Conservation (phyloP, 2,888 invertebrate species). For the Drosophila stalkeri region DNA sequence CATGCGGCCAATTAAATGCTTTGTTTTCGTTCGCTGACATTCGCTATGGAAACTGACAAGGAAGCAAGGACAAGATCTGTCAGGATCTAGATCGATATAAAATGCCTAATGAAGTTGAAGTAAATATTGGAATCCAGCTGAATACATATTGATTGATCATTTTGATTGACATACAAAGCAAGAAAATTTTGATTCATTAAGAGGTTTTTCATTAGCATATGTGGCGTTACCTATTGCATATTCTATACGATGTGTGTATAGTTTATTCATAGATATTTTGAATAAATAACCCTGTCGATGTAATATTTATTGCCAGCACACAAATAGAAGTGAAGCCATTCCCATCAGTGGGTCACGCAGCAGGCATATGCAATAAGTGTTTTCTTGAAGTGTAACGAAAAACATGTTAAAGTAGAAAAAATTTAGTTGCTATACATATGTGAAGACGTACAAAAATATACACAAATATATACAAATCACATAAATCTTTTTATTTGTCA, state of each 20-base stretch:
- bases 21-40: conserved; percentile 36
- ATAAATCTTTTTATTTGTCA: conserved; percentile 82
- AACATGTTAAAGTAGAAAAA: conserved; percentile 46
- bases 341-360: conserved; percentile 11
- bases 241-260: neutral
- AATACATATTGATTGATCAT: neutral
- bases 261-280: neutral
- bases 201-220: too few species aligned
- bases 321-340: neutral
- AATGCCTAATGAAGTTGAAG: neutral
- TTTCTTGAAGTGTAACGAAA: conserved; percentile 30
- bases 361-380: conserved; percentile 1
- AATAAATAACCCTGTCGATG: conserved; percentile 4
- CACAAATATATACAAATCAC: conserved; percentile 61
- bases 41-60: conserved; percentile 55
- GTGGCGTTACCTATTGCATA: neutral
- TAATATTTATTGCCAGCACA: conserved; percentile 4
- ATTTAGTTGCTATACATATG: conserved; percentile 7
- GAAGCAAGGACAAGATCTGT: neutral
- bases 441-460: neutral
- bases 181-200: too few species aligned
- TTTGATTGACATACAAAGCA: neutral
- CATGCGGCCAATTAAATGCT: conserved; percentile 65
- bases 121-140: neutral
- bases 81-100: neutral